These are phyloP conservation scores for Myrmecophaga tridactyla DNA, from an alignment of 2,113 vertebrate genomes.

Conservation along the genomic window DNA sequence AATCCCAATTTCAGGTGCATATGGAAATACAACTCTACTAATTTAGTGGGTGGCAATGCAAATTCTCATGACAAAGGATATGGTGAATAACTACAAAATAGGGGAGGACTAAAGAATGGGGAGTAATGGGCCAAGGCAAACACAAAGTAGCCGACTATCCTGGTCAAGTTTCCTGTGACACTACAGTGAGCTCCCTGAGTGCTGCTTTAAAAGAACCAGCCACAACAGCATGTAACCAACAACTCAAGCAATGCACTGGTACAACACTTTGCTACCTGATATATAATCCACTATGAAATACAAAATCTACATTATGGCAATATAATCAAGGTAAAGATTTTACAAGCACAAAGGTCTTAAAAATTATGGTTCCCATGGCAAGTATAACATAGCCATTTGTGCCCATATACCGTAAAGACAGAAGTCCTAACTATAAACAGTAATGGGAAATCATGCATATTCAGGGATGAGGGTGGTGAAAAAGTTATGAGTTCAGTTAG, in stretches of 20 bases:
- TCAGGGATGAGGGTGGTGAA: slow-evolving; percentile 45
- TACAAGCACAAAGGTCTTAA: slow-evolving; percentile 66
- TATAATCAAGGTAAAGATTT: slow-evolving; percentile 70
- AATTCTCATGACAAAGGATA: neutral
- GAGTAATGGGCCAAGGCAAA: neutral
- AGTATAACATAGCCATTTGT: slow-evolving; percentile 66
- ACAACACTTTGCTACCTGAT: neutral
- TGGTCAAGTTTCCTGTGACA: neutral
- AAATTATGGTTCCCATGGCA: slow-evolving; percentile 66
- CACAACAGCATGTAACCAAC: neutral
- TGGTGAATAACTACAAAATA: neutral
- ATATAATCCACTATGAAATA: slow-evolving; percentile 52
- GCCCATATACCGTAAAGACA: slow-evolving; percentile 62
- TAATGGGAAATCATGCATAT: slow-evolving; percentile 73
- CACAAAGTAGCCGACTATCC: neutral
- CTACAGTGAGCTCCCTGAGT: neutral
- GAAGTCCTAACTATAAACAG: slow-evolving; percentile 64
- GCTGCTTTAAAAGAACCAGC: slow-evolving; percentile 14
- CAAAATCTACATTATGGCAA: slow-evolving; percentile 55
- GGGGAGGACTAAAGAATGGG: neutral
- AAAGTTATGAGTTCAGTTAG: slow-evolving; percentile 70
- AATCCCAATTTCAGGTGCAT: neutral
- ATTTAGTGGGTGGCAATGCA: neutral
- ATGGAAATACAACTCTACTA: neutral
- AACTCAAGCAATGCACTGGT: neutral